A percentile compares a stretch with the other conserved stretches of the same genome.
phyloP scores from a whole-genome alignment of 2,113 vertebrate species.

The Pteruthius melanotis region DNA sequence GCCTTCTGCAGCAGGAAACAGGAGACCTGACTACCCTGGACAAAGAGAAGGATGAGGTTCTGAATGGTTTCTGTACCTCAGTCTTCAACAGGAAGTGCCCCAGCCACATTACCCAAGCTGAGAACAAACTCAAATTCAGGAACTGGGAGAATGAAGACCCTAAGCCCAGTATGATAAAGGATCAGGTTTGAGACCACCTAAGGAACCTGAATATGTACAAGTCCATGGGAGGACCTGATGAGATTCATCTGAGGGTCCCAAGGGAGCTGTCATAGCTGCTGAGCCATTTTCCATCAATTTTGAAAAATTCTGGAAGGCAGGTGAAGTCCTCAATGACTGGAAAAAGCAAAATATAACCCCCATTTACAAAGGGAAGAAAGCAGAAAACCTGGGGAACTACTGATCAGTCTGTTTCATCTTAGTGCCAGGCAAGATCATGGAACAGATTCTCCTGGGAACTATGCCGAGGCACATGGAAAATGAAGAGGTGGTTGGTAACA shows the following conservation, averaged over 20 bases:
- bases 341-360: neutral
- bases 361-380: neutral
- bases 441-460: neutral
- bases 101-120: neutral
- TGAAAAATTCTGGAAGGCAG: neutral
- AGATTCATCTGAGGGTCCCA: neutral
- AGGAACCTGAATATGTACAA: neutral
- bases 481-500: neutral
- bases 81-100: neutral
- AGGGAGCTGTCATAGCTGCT: neutral
- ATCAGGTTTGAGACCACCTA: neutral
- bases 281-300: neutral
- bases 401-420: neutral
- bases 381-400: neutral
- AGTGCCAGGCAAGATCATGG: neutral
- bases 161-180: neutral
- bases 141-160: neutral
- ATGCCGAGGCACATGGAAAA: accelerated
- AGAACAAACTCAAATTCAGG: neutral
- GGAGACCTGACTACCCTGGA: neutral
- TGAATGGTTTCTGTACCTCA: neutral
- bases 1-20: neutral
- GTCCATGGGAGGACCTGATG: neutral
- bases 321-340: neutral
- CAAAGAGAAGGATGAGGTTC: neutral